These are phyloP conservation scores for Teleogryllus occipitalis DNA, from an alignment of 1,140 invertebrate genomes.

Conservation along the genomic window DNA sequence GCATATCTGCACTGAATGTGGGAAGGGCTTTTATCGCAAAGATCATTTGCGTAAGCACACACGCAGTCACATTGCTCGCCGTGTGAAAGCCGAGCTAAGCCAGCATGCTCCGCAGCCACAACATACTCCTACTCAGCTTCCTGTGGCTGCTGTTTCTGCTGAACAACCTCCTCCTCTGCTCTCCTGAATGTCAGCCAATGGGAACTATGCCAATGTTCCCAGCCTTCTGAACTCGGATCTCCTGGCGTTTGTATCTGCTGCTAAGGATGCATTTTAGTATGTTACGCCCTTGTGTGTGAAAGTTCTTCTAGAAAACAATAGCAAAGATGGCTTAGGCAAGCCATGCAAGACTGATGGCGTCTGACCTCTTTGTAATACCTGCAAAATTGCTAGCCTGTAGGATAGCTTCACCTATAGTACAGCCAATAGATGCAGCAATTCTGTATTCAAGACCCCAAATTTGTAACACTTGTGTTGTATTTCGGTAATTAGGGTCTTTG, in stretches of 20 bases:
- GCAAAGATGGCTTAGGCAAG: slow-evolving; percentile 3
- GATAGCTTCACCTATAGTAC: not conserved
- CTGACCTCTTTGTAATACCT: not conserved
- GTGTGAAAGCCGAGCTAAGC: slow-evolving; percentile 70
- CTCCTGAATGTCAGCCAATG: slow-evolving; percentile 28
- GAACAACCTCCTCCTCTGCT: slow-evolving; percentile 20
- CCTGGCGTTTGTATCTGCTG: slow-evolving; percentile 31
- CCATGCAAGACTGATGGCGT: not conserved
- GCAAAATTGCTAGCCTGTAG: not conserved
- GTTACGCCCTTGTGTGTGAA: not conserved
- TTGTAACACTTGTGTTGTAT: not conserved
- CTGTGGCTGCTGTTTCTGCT: slow-evolving; percentile 16
- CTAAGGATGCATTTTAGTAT: slow-evolving; percentile 29
- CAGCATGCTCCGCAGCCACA: slow-evolving; percentile 22
- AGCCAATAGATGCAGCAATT: slow-evolving; percentile 4
- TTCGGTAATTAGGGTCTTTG: not conserved
- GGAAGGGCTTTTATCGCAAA: slow-evolving; percentile 50
- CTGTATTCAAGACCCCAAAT: not conserved
- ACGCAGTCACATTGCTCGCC: slow-evolving; percentile 44
- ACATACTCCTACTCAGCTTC: slow-evolving; percentile 18
- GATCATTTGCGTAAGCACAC: slow-evolving; percentile 51
- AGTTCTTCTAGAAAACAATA: not conserved
- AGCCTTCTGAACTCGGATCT: slow-evolving; percentile 27
- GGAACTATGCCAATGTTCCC: slow-evolving; percentile 22
- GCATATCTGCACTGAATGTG: slow-evolving; percentile 49